Evolutionary conservation across 1,140 invertebrate species (phyloP).

Genomic region (Drosophila guanche): DNA sequence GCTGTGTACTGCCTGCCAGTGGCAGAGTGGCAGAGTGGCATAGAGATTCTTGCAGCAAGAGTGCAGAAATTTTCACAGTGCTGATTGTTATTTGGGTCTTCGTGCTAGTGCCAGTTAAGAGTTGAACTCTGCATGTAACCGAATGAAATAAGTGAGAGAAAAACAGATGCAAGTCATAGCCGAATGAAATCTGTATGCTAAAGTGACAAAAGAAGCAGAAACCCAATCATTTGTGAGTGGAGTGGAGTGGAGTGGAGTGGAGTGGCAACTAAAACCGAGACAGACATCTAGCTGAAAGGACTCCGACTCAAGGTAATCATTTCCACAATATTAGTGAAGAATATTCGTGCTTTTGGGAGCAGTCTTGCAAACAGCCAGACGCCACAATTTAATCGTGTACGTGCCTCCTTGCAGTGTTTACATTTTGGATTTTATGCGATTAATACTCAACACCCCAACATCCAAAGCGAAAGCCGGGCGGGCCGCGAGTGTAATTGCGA

Average conservation of each 20-base stretch:
- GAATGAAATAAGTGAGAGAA: constrained; percentile 13
- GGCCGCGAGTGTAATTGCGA: not conserved
- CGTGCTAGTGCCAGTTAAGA: constrained; percentile 31
- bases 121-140: constrained; percentile 13
- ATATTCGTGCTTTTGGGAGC: constrained; percentile 20
- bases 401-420: constrained; percentile 73
- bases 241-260: too few species aligned
- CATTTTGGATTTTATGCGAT: constrained; percentile 80
- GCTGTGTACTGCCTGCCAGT: not conserved
- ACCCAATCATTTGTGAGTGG: too few species aligned
- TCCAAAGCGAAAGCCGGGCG: constrained; percentile 40
- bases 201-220: too few species aligned
- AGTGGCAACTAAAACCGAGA: too few species aligned
- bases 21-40: not conserved
- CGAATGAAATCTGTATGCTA: too few species aligned
- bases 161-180: constrained; percentile 9
- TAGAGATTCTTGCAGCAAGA: constrained; percentile 15
- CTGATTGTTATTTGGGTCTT: constrained; percentile 9
- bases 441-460: constrained; percentile 67
- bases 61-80: constrained; percentile 9
- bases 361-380: constrained; percentile 20
- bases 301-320: constrained; percentile 43
- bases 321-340: constrained; percentile 42
- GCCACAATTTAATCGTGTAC: constrained; percentile 59
- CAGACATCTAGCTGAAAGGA: not conserved